Evolutionary conservation across 2,797 vertebrate genomes (phyloP).

Genomic region (Thalassophryne amazonica): DNA sequence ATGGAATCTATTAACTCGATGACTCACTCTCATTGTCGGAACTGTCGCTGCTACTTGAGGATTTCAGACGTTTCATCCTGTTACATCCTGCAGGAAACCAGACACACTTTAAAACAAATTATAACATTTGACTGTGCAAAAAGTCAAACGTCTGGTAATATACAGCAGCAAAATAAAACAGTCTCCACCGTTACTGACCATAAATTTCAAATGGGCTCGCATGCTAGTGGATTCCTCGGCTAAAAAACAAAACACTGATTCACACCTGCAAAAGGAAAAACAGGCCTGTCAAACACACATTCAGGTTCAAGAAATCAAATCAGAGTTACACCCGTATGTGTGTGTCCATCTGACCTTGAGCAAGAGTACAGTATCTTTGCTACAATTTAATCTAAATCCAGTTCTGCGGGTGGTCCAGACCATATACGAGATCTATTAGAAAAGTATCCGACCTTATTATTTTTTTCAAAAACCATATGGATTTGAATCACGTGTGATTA

Average conservation of each 20-base stretch:
- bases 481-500: too few species aligned
- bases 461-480: too few species aligned
- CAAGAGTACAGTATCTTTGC: too few species aligned
- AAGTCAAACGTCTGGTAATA: not conserved
- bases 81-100: constrained; percentile 81
- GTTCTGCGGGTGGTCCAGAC: too few species aligned
- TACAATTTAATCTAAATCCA: too few species aligned
- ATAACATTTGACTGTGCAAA: too few species aligned
- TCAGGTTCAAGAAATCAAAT: too few species aligned
- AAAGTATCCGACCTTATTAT: too few species aligned
- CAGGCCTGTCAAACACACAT: not conserved
- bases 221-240: constrained; percentile 68
- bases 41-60: constrained; percentile 95
- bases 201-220: constrained; percentile 67
- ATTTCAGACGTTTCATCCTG: constrained; percentile 97
- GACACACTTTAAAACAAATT: not conserved
- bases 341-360: too few species aligned
- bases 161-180: too few species aligned
- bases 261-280: constrained; percentile 49
- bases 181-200: constrained; percentile 73
- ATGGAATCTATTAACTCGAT: not conserved
- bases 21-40: constrained; percentile 98
- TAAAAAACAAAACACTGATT: constrained; percentile 27
- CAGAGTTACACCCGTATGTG: too few species aligned
- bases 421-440: too few species aligned